Base-by-base conservation (phyloP, 2,888 invertebrate species). In the Cephus rjabovi region DNA sequence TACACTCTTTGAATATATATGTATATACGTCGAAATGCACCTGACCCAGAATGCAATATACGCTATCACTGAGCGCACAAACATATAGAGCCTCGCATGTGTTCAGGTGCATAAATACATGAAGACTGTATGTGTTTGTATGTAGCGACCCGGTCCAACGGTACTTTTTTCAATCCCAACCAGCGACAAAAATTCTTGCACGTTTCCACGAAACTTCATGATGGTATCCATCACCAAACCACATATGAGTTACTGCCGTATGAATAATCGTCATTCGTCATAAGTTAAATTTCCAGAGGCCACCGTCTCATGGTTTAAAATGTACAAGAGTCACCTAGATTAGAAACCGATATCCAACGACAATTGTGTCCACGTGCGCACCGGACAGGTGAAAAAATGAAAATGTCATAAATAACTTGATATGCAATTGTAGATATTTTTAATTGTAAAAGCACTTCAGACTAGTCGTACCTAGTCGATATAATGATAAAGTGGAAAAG, bases 41-140 rank as follows among this genome's bases (percentile, higher is more conserved):
- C 86, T 83, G 87, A 87, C 87, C 87, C 84, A 87, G 87, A 88
- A 87, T 87, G 86, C 84, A 85, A 77, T 34, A 34, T 70, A 79
- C 81, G 82, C 85, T 84, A 84, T 86, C 86, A 79, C 83, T 56
- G 23, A 23, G 56, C 9, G 6, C 56, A 56, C 9, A 23, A 56
- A 56, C 23, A 23, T 2, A 23, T 9, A 23, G 23, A 56, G 23
- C 6, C 9, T 56, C 2, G 23, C 9, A 2, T 56, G 9, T 23
- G 56, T 56, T 23, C 56, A 23, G 0, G 23, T 56, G 23, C 56
- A 56, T 9, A 56, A 23, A 15, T 56, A 56, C 56, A 23, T 23
- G 56, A 6, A 56, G 56, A 23, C 23, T 23, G 23, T 23, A 56
- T 56, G 56, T 56, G 23, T 56, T 56, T 56, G 23, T 56, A 23